Evolutionary conservation across 2,113 vertebrate species (phyloP).

Genomic region (Apistogramma diplotaenia): DNA sequence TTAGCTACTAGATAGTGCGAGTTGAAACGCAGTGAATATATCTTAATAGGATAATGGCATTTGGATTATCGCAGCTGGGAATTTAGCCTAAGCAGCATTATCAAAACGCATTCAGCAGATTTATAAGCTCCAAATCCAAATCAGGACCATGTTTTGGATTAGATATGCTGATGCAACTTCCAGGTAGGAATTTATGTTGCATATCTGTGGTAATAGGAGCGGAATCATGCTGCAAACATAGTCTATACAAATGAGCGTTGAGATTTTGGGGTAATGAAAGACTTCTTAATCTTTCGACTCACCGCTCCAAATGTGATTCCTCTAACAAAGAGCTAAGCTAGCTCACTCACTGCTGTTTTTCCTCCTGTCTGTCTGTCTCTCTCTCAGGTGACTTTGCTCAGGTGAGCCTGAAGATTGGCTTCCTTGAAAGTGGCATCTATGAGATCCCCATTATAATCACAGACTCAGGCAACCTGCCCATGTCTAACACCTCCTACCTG

Average conservation of each 20-base stretch:
- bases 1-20: conserved; percentile 44
- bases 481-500: conserved; percentile 91
- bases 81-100: conserved; percentile 72
- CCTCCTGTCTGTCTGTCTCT: not conserved
- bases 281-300: conserved; percentile 1
- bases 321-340: not conserved
- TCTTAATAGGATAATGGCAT: conserved; percentile 69
- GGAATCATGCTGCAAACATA: conserved; percentile 45
- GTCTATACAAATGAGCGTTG: conserved; percentile 28
- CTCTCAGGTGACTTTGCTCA: conserved; percentile 89
- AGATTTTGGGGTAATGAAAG: conserved; percentile 34
- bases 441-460: conserved; percentile 93
- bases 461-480: conserved; percentile 94
- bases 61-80: conserved; percentile 69
- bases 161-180: conserved; percentile 66
- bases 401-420: conserved; percentile 87
- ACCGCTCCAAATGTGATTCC: not conserved
- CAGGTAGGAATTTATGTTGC: conserved; percentile 61
- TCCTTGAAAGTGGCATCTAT: conserved; percentile 92
- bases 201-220: conserved; percentile 41
- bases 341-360: not conserved
- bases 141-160: conserved; percentile 68
- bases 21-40: conserved; percentile 58
- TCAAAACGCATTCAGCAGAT: conserved; percentile 68
- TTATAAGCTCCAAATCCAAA: conserved; percentile 70